phyloP scores from a whole-genome alignment of 2,113 vertebrate genomes.

The Pipa parva region DNA sequence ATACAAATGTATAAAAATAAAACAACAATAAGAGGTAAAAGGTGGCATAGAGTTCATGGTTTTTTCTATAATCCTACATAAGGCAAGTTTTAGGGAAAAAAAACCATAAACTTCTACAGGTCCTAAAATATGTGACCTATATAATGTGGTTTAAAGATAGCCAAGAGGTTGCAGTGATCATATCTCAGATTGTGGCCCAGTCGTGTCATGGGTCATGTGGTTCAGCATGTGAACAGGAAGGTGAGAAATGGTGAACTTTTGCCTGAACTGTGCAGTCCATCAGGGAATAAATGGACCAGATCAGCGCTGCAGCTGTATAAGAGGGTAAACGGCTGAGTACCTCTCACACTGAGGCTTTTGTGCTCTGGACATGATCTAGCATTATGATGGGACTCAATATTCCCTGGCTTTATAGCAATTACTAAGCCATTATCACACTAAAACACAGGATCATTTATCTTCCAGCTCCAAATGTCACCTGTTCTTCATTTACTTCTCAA shows the following conservation, averaged over 20 bases:
- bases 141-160: conserved; percentile 53
- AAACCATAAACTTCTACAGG: conserved; percentile 15
- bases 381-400: conserved; percentile 60
- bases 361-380: conserved; percentile 76
- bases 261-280: conserved; percentile 82
- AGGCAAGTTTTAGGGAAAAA: neutral
- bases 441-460: conserved; percentile 77
- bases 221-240: conserved; percentile 87
- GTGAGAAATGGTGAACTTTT: conserved; percentile 85
- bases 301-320: conserved; percentile 75
- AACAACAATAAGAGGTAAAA: neutral
- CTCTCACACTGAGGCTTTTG: conserved; percentile 87
- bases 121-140: conserved; percentile 50
- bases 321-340: conserved; percentile 62
- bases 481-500: conserved; percentile 80
- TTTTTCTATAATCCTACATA: conserved; percentile 8
- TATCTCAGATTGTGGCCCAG: conserved; percentile 53
- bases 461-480: conserved; percentile 76
- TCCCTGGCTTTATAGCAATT: conserved; percentile 71
- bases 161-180: conserved; percentile 55
- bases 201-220: conserved; percentile 66
- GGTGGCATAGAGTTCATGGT: conserved; percentile 16
- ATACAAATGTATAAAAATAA: neutral
- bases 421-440: conserved; percentile 77
- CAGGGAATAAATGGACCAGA: conserved; percentile 92